Percentiles rank a stretch among this genome's conserved stretches.
These are phyloP conservation scores for Lamellibrachia columna DNA, from an alignment of 2,888 invertebrate species.

Conservation along the genomic window DNA sequence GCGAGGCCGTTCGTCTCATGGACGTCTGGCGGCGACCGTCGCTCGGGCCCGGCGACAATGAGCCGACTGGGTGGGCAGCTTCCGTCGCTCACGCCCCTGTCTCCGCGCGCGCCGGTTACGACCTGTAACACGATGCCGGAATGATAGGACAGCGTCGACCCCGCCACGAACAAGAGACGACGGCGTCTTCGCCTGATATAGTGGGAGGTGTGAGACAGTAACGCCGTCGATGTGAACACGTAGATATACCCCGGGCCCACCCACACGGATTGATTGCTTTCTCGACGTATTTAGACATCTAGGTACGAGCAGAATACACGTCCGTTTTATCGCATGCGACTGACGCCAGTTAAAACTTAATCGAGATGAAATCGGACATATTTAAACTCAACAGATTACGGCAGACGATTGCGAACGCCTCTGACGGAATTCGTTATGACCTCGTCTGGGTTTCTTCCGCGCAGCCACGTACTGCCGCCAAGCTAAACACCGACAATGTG, in stretches of 20 bases:
- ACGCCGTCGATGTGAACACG: background rate
- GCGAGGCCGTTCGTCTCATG: background rate
- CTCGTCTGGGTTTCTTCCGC: background rate
- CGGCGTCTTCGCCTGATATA: background rate
- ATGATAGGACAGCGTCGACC: background rate
- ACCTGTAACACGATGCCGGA: background rate
- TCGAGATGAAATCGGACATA: background rate
- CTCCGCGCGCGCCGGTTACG: background rate
- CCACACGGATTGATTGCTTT: background rate
- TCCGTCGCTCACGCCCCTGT: background rate
- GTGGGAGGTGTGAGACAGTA: background rate
- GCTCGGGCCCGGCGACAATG: background rate
- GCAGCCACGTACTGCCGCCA: background rate
- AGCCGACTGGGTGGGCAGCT: background rate
- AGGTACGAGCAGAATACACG: background rate
- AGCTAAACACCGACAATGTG: background rate
- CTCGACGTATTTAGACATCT: background rate
- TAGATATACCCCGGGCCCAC: background rate
- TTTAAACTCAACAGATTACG: background rate
- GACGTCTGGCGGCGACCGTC: background rate
- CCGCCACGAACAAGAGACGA: background rate
- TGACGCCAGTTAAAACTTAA: conserved; percentile 4
- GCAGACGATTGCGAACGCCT: background rate
- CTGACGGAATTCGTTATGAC: background rate
- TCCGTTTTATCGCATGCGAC: background rate